Evolutionary conservation across 2,797 vertebrate genomes (phyloP).

Genomic region (Gallinago solitaria): DNA sequence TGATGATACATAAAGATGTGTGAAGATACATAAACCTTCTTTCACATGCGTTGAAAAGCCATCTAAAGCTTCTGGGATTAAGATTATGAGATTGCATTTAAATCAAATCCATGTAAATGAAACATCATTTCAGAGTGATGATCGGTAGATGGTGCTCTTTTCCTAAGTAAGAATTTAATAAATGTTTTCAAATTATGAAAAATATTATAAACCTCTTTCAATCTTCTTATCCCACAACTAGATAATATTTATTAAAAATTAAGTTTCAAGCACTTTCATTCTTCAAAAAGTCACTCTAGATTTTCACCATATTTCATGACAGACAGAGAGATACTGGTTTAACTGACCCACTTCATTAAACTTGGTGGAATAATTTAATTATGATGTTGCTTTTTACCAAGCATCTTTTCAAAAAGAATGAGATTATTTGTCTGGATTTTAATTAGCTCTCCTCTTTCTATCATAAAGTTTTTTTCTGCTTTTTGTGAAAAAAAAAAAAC

Average conservation of each 20-base stretch:
- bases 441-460: background rate
- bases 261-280: background rate
- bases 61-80: background rate
- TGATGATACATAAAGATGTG: no score
- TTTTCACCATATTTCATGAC: background rate
- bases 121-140: background rate
- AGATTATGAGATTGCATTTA: background rate
- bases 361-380: background rate
- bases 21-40: rapidly evolving
- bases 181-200: background rate
- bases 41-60: background rate
- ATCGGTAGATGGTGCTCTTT: slow-evolving; percentile 56
- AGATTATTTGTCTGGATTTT: background rate
- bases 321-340: background rate
- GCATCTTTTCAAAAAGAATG: background rate
- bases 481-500: background rate
- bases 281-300: background rate
- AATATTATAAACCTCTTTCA: background rate
- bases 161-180: background rate
- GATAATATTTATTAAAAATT: background rate
- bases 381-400: background rate
- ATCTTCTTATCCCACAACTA: background rate
- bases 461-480: background rate
- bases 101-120: background rate
- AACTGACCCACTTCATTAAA: background rate